These are phyloP conservation scores for Mareca strepera DNA, from an alignment of 2,797 vertebrate species.

Conservation along the genomic window DNA sequence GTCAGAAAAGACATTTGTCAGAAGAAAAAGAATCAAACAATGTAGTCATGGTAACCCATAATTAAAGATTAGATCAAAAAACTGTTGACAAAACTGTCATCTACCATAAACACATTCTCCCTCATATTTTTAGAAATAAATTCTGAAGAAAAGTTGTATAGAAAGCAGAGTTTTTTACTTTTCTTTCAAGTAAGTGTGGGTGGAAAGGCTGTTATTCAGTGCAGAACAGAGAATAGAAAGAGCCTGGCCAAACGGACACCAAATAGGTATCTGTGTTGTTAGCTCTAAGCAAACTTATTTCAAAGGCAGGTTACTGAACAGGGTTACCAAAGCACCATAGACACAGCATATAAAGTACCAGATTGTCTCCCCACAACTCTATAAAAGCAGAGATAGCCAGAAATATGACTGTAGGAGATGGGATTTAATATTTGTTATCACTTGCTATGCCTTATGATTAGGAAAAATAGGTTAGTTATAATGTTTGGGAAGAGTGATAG, in stretches of 20 bases:
- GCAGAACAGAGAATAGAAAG: neutral
- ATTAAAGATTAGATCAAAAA: conserved; percentile 12
- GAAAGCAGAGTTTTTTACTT: neutral
- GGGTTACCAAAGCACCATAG: neutral
- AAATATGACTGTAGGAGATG: neutral
- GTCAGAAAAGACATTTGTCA: neutral
- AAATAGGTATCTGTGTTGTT: neutral
- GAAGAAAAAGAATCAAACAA: neutral
- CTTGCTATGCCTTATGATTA: neutral
- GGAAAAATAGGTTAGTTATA: neutral
- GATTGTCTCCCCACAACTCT: neutral
- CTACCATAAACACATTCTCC: neutral
- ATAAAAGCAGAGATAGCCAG: neutral
- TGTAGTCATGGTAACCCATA: neutral
- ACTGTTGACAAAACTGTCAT: neutral
- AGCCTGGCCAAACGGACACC: neutral
- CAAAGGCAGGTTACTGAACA: neutral
- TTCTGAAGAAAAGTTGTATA: neutral
- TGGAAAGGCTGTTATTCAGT: neutral
- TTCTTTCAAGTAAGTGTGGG: neutral
- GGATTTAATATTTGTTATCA: neutral
- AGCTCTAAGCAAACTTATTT: neutral
- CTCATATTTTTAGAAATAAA: neutral
- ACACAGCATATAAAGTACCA: neutral
- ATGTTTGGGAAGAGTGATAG: neutral